phyloP scores from a whole-genome alignment of 2,797 vertebrate genomes.

The Enteromius viviparus region DNA sequence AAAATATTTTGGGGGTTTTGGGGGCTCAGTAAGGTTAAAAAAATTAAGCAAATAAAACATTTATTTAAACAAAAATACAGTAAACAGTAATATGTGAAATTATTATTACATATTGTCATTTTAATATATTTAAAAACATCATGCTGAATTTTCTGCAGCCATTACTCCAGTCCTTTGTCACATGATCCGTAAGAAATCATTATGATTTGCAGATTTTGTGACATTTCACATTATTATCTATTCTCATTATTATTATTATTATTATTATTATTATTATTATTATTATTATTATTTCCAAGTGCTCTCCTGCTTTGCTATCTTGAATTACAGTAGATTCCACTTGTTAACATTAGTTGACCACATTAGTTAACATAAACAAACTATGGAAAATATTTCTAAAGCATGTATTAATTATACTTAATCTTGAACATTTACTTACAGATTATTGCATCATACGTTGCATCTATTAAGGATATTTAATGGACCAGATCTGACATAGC shows the following conservation, averaged over 20 bases:
- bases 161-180: not conserved
- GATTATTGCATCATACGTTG: not conserved
- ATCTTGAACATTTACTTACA: not conserved
- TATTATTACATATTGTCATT: not conserved
- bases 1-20: not conserved
- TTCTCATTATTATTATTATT: not conserved
- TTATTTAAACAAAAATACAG: not conserved
- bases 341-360: not conserved
- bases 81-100: not conserved
- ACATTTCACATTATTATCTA: not conserved
- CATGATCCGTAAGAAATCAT: not conserved
- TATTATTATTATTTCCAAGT: not conserved
- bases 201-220: not conserved
- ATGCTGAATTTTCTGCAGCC: not conserved
- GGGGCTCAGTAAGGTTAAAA: not conserved
- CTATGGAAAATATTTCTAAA: not conserved
- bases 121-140: not conserved
- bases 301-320: not conserved
- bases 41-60: too few species aligned
- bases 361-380: not conserved
- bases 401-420: not conserved
- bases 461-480: not conserved
- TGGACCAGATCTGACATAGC: not conserved
- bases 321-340: not conserved
- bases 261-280: not conserved